Percentiles rank a stretch among this genome's conserved stretches.
phyloP scores from a whole-genome alignment of 2,888 invertebrate species.

The Tetranychus truncatus region DNA sequence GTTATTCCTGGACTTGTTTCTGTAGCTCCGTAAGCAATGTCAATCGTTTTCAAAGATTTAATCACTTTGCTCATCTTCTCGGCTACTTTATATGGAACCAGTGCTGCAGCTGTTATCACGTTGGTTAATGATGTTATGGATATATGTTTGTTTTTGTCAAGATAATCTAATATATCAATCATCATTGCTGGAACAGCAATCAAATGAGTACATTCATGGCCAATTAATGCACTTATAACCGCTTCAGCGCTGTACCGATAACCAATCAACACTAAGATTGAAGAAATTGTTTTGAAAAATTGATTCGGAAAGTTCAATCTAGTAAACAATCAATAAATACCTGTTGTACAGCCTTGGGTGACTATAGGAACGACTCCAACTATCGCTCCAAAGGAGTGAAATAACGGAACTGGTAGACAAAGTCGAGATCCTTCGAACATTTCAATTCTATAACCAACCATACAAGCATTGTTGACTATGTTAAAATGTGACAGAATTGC shows the following conservation, averaged over 20 bases:
- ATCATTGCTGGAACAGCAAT: constrained; percentile 75
- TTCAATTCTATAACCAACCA: constrained; percentile 40
- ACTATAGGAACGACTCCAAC: constrained; percentile 36
- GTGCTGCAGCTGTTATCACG: constrained; percentile 2
- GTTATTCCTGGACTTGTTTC: constrained; percentile 12
- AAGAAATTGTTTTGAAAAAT: neutral
- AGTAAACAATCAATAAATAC: neutral
- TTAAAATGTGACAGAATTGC: constrained; percentile 50
- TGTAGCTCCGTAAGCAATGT: constrained; percentile 14
- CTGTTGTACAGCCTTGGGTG: neutral
- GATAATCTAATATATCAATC: constrained; percentile 46
- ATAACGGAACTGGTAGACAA: constrained; percentile 50
- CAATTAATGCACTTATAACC: neutral
- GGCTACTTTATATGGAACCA: constrained; percentile 8
- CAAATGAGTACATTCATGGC: constrained; percentile 45
- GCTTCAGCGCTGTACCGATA: constrained; percentile 5
- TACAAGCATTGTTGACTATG: constrained; percentile 54
- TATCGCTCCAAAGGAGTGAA: constrained; percentile 60
- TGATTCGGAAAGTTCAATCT: neutral
- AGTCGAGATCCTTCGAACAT: constrained; percentile 29
- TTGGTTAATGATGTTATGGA: neutral
- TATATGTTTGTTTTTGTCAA: neutral
- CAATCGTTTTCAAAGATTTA: neutral
- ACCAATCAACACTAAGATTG: neutral
- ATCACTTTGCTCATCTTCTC: neutral